These are phyloP conservation scores for Conger conger DNA, from an alignment of 2,113 vertebrate species.

Conservation along the genomic window DNA sequence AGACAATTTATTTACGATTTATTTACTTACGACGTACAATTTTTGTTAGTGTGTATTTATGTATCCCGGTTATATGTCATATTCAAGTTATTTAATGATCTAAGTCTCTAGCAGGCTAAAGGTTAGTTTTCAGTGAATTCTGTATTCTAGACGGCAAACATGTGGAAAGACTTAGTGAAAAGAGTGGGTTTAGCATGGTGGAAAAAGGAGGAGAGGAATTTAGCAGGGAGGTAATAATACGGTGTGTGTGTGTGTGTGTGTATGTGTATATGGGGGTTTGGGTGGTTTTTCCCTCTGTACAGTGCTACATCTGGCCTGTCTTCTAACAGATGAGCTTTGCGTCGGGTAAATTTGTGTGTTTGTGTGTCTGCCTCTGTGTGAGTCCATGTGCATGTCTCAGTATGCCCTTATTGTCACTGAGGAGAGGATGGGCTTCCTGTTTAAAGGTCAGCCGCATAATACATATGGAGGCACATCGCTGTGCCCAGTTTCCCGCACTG, in stretches of 20 bases:
- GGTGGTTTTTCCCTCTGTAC: not conserved
- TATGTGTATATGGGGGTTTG: not conserved
- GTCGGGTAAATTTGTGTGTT: not conserved
- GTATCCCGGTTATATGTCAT: not conserved
- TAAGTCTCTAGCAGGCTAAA: not conserved
- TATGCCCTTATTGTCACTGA: not conserved
- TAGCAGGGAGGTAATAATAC: not conserved
- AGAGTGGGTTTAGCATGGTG: not conserved
- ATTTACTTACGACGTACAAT: too few species aligned
- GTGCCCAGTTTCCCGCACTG: not conserved
- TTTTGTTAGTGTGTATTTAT: not conserved
- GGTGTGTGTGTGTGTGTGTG: conserved; percentile 10
- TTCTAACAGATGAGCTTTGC: not conserved
- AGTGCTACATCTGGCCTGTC: not conserved
- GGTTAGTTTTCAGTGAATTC: not conserved
- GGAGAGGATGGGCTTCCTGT: not conserved
- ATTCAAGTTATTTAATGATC: not conserved
- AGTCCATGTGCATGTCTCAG: not conserved
- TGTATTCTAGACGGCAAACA: not conserved
- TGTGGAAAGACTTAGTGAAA: not conserved
- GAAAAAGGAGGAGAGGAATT: not conserved
- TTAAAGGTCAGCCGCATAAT: not conserved
- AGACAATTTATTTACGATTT: too few species aligned
- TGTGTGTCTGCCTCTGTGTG: not conserved
- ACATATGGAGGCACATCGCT: not conserved